Evolutionary conservation across 2,888 invertebrate genomes (phyloP).

Genomic region (Enchytraeus crypticus): DNA sequence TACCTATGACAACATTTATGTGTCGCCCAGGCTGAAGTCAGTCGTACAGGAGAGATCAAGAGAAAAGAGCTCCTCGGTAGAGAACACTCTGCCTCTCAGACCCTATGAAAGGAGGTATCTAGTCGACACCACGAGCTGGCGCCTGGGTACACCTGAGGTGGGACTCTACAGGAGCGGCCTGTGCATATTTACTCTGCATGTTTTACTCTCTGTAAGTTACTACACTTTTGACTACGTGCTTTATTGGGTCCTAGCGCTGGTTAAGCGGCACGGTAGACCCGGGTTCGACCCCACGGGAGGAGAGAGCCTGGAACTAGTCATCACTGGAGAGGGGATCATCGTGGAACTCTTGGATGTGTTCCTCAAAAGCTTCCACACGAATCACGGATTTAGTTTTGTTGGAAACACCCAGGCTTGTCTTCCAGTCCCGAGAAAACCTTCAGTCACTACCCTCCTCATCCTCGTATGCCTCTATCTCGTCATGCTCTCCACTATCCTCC

Average conservation of each 20-base stretch:
- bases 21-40: conserved; percentile 26
- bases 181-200: conserved; percentile 29
- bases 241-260: conserved; percentile 33
- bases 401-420: conserved; percentile 21
- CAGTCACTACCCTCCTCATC: conserved; percentile 18
- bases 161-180: conserved; percentile 29
- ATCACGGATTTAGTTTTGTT: conserved; percentile 19
- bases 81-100: conserved; percentile 33
- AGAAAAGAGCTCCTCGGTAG: background rate
- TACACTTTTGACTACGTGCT: conserved; percentile 34
- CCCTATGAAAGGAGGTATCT: conserved; percentile 31
- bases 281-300: conserved; percentile 25
- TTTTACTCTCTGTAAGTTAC: conserved; percentile 27
- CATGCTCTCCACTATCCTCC: conserved; percentile 21
- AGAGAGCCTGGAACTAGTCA: conserved; percentile 21
- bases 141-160: conserved; percentile 29
- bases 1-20: conserved; percentile 37
- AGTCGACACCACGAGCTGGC: conserved; percentile 28
- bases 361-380: conserved; percentile 26
- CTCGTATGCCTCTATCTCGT: conserved; percentile 19
- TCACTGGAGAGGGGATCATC: conserved; percentile 23
- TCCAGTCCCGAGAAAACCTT: conserved; percentile 20
- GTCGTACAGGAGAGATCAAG: conserved; percentile 19
- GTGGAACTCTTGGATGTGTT: conserved; percentile 27
- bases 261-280: conserved; percentile 29